Evolutionary conservation across 2,797 vertebrate genomes (phyloP).

Genomic region (Microctenopoma lineatum): DNA sequence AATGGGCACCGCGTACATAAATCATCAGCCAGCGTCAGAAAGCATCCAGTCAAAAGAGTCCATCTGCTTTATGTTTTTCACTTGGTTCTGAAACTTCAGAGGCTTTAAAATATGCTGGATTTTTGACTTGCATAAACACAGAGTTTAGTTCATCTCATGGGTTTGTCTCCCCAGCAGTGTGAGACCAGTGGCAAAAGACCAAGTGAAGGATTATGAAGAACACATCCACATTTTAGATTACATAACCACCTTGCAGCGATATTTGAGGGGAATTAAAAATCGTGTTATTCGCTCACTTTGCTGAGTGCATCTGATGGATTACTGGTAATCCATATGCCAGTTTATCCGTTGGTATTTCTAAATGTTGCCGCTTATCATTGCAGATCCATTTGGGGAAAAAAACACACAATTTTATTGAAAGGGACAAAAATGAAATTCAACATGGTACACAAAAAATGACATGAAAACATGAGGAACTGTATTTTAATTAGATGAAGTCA

Average conservation of each 20-base stretch:
- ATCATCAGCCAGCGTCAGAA: slow-evolving; percentile 55
- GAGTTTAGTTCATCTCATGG: slow-evolving; percentile 12
- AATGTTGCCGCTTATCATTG: neutral
- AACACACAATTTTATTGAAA: too few species aligned
- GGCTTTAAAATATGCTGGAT: neutral
- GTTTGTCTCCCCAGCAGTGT: slow-evolving; percentile 3
- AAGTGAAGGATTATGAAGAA: slow-evolving; percentile 50
- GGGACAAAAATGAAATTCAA: too few species aligned
- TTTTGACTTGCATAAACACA: neutral
- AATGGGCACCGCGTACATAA: slow-evolving; percentile 51
- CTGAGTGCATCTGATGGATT: slow-evolving; percentile 37
- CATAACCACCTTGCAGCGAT: slow-evolving; percentile 50
- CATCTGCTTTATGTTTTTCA: neutral
- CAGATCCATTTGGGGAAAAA: neutral
- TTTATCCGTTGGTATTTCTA: slow-evolving; percentile 18
- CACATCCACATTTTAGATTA: slow-evolving; percentile 52
- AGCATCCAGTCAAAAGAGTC: neutral
- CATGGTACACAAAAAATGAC: too few species aligned
- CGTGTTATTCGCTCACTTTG: slow-evolving; percentile 48
- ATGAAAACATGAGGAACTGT: neutral
- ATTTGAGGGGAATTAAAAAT: slow-evolving; percentile 49
- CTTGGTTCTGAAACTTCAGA: slow-evolving; percentile 5
- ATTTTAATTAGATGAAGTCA: too few species aligned
- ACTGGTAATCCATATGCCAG: slow-evolving; percentile 31
- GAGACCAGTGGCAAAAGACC: slow-evolving; percentile 8